Evolutionary conservation across 2,888 invertebrate species (phyloP).

Genomic region (Phymatocera aterrima): DNA sequence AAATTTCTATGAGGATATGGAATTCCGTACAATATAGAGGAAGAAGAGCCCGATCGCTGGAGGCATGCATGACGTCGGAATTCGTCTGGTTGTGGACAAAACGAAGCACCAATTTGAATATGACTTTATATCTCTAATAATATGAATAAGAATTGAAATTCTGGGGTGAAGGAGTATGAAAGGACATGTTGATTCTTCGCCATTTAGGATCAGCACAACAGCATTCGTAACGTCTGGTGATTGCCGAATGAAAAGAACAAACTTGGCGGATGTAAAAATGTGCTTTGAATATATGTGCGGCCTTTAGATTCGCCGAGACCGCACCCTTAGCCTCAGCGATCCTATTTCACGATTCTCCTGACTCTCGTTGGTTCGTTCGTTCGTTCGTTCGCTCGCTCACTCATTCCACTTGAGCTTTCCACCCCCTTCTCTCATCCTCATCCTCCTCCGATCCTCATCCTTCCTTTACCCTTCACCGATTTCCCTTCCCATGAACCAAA

Average conservation of each 20-base stretch:
- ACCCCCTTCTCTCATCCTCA: conserved; percentile 54
- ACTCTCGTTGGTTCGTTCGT: conserved; percentile 19
- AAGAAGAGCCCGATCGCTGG: neutral
- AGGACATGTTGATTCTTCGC: neutral
- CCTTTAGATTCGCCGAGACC: conserved; percentile 59
- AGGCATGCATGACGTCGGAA: neutral
- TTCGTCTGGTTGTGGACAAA: neutral
- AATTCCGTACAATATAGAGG: neutral
- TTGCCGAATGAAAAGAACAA: neutral
- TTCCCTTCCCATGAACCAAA: neutral
- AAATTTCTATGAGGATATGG: neutral
- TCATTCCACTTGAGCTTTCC: conserved; percentile 64
- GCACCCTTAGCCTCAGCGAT: conserved; percentile 67
- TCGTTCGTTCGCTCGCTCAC: conserved; percentile 50
- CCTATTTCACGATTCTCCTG: conserved; percentile 65
- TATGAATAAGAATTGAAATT: too few relatives aligned
- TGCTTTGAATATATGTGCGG: neutral
- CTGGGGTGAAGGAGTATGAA: too few relatives aligned
- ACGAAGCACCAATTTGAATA: neutral
- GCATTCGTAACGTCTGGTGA: neutral
- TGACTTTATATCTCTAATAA: neutral
- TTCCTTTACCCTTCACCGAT: conserved; percentile 26
- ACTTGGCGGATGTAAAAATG: conserved; percentile 1
- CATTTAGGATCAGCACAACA: neutral
- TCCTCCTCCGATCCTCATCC: neutral